These are phyloP conservation scores for Chaetodon trifasciatus DNA, from an alignment of 2,797 vertebrate species.

Conservation along the genomic window DNA sequence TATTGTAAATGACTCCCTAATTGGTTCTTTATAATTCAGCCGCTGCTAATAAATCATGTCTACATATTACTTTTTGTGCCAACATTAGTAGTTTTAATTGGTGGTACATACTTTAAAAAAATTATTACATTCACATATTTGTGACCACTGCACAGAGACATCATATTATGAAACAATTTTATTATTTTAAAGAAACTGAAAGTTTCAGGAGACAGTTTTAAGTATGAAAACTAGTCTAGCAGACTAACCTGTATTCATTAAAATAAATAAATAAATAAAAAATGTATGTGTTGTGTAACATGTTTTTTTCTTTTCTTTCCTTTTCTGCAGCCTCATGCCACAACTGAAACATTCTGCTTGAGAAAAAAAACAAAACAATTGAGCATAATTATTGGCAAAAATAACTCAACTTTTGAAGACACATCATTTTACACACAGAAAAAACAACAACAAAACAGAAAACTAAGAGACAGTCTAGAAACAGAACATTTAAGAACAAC, in stretches of 20 bases:
- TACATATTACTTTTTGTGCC: background rate
- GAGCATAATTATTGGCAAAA: background rate
- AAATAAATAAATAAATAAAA: too few relatives aligned
- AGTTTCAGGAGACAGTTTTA: background rate
- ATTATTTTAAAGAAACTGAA: background rate
- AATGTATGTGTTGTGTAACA: too few relatives aligned
- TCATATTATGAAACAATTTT: background rate
- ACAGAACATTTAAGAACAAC: background rate
- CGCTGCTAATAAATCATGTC: background rate
- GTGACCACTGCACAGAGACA: too few relatives aligned
- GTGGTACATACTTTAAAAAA: background rate
- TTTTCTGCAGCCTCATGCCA: background rate
- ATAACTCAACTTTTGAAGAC: background rate
- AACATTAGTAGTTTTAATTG: background rate
- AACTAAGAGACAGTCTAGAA: background rate
- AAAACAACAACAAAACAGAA: background rate
- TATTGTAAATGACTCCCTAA: conserved; percentile 10
- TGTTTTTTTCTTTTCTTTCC: too few relatives aligned
- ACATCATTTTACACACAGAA: background rate
- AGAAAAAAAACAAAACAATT: background rate
- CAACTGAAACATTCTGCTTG: background rate
- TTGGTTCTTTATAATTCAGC: conserved; percentile 12
- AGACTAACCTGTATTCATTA: too few relatives aligned
- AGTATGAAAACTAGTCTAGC: background rate
- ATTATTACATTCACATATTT: background rate